These are phyloP conservation scores for Steatornis caripensis DNA, from an alignment of 2,113 vertebrate species.

Conservation along the genomic window DNA sequence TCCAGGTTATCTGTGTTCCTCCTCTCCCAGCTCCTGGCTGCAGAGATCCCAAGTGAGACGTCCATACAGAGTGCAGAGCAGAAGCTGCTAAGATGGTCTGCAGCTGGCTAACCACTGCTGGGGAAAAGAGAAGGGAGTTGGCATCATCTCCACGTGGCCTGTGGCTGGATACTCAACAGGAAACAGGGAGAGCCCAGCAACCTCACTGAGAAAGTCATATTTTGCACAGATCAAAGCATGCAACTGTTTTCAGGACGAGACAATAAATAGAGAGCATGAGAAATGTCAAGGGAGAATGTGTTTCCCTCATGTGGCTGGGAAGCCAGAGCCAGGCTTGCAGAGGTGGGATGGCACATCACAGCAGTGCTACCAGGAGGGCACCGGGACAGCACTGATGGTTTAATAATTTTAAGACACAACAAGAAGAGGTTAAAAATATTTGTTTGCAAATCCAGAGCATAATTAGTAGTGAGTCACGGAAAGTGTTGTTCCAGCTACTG, in stretches of 20 bases:
- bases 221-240: background rate
- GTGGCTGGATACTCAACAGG: background rate
- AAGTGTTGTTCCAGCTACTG: background rate
- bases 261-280: background rate
- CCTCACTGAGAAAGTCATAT: background rate
- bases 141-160: background rate
- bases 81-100: background rate
- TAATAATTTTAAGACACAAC: background rate
- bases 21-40: background rate
- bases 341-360: background rate
- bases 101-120: background rate
- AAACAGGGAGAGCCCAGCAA: background rate
- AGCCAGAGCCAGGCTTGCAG: background rate
- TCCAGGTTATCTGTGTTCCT: background rate
- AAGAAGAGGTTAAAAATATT: background rate
- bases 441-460: background rate
- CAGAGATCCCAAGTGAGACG: rapidly evolving
- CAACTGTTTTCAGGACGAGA: background rate
- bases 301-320: background rate
- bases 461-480: background rate
- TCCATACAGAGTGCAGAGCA: background rate
- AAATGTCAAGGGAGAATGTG: background rate
- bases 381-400: background rate
- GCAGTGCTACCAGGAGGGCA: background rate
- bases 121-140: background rate